Base-by-base conservation (phyloP, 2,888 invertebrate genomes). In the Autographa pulchrina region DNA sequence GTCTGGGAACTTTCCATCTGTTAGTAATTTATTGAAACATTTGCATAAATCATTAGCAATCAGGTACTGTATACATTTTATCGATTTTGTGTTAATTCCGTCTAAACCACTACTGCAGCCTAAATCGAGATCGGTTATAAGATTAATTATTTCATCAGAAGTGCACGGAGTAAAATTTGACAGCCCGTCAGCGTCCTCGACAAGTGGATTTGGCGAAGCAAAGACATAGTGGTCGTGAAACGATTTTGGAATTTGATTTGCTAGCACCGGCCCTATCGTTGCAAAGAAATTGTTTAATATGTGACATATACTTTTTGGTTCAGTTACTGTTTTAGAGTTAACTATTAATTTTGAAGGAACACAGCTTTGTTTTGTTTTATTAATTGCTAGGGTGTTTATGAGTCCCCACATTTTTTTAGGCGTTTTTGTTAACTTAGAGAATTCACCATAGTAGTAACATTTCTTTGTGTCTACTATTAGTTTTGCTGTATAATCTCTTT, bases 1-100 rank as follows among this genome's bases (percentile, higher is more conserved):
- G 35, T 65, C 18, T 11, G 70, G 65, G 14, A 70, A 70, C 9
- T 8, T 25, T 16, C 70, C 70, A 14, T 41, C n/a, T 6, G 7
- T 4, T 61, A 70, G 20, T n/a, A 59, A 58, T 32, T 31, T 59
- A 20, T 66, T 66, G 2, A 66, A n/a, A 9, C 60, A 18, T 4
- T 48, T 18, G 1, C n/a, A 9, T 60, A 66, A n/a, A 0, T 66
- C 16, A 16, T 48, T 14, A 48, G 32, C 14, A n/a, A 66, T 48
- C 0, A 48, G 32, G 16, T 60, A 32, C 60, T 60, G 43, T 4
- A 66, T 18, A 35, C 18, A 31, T 18, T 48, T 66, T 6, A 66
- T 59, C 6, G 8, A 11, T 35, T 66, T 66, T 0, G 65, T 66
- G 18, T n/a, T 60, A 1, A 66, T 66, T 14, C 32, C 48, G 14